Percentiles rank a stretch among this genome's conserved stretches.
Conservation (phyloP, 2,113 vertebrate species). For the Thymallus thymallus region DNA sequence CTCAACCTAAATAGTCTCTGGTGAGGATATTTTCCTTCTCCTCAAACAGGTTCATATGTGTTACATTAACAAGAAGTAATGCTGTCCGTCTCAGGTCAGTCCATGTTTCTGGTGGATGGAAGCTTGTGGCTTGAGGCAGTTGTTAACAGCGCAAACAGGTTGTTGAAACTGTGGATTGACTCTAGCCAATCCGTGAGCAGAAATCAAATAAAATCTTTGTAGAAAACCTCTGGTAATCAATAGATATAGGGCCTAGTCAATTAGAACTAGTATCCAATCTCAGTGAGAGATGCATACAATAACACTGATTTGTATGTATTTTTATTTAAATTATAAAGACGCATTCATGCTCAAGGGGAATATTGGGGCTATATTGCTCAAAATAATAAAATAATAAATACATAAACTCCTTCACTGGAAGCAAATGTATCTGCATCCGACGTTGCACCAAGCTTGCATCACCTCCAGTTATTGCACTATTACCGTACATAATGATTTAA, state of each 20-base stretch:
- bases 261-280: not conserved
- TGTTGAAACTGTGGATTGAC: not conserved
- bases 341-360: too few species aligned
- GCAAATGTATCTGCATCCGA: not conserved
- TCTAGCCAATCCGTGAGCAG: not conserved
- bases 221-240: not conserved
- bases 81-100: not conserved
- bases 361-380: too few species aligned
- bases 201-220: not conserved
- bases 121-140: too few species aligned
- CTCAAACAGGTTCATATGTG: too few species aligned
- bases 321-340: too few species aligned
- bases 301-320: too few species aligned
- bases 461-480: not conserved
- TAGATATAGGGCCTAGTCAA: not conserved
- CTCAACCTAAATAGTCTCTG: too few species aligned
- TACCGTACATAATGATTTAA: not conserved
- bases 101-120: too few species aligned
- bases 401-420: not conserved
- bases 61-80: not conserved
- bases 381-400: too few species aligned
- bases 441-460: not conserved
- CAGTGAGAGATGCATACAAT: not conserved
- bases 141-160: too few species aligned
- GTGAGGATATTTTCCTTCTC: too few species aligned